Percentiles rank a stretch among this genome's conserved stretches.
Evolutionary conservation across 2,888 invertebrate genomes (phyloP).

Genomic region (Eupithecia inturbata): DNA sequence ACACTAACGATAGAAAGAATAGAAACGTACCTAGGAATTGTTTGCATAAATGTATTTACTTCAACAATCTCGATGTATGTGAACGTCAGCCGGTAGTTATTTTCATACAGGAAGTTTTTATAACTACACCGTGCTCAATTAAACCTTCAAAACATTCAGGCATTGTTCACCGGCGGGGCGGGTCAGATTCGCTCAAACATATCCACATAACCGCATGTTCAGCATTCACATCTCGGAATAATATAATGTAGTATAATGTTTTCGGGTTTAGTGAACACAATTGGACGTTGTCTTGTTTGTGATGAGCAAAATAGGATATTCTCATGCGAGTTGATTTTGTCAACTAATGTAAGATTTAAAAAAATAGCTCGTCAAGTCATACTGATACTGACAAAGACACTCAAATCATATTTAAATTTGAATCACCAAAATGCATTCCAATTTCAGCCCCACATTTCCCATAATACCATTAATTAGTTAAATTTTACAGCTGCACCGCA

Average conservation of each 20-base stretch:
- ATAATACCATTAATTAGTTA: conserved; percentile 68
- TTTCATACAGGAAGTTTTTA: conserved; percentile 35
- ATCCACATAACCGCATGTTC: conserved; percentile 57
- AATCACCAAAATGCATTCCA: conserved; percentile 22
- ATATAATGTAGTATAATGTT: too few species aligned
- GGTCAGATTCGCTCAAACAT: conserved; percentile 45
- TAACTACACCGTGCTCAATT: conserved; percentile 32
- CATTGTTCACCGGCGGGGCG: conserved; percentile 58
- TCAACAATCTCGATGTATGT: neutral
- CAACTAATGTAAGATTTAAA: neutral
- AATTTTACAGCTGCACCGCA: conserved; percentile 72
- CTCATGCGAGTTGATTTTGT: neutral
- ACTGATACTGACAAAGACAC: neutral
- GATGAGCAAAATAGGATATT: conserved; percentile 8
- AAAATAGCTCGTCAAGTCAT: neutral
- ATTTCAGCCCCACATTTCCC: conserved; percentile 27
- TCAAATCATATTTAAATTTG: neutral
- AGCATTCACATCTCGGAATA: conserved; percentile 58
- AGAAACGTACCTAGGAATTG: neutral
- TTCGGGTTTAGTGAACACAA: conserved; percentile 48
- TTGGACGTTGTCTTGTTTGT: conserved; percentile 31
- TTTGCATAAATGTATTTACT: neutral
- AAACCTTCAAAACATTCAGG: conserved; percentile 48
- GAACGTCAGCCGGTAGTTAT: conserved; percentile 5
- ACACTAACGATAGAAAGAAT: neutral